phyloP scores from a whole-genome alignment of 2,888 invertebrate species.

The Agonopterix heracliana region DNA sequence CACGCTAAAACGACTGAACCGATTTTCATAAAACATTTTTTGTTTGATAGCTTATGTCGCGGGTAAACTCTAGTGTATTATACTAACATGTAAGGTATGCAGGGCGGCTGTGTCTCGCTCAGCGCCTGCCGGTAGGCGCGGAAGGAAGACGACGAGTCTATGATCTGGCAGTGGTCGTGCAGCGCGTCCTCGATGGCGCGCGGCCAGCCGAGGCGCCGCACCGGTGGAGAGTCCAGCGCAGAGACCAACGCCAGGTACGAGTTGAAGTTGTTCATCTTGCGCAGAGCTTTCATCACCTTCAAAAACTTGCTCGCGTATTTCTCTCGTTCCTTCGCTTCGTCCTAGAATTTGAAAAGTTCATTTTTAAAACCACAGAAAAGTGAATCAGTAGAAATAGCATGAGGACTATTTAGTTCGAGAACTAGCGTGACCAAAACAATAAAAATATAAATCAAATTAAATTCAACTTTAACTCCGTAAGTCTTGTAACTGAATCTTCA shows the following conservation, averaged over 20 bases:
- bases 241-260: slow-evolving; percentile 97
- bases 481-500: too few species aligned
- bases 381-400: too few species aligned
- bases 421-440: background rate
- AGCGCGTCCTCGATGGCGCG: slow-evolving; percentile 93
- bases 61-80: too few species aligned
- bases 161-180: slow-evolving; percentile 95
- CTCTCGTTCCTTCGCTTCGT: slow-evolving; percentile 96
- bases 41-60: too few species aligned
- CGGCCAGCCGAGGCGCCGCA: slow-evolving; percentile 94
- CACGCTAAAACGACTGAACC: too few species aligned
- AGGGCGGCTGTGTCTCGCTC: slow-evolving; percentile 96
- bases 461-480: too few species aligned
- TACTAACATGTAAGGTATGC: slow-evolving; percentile 98
- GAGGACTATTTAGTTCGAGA: too few species aligned
- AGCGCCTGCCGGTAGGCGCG: slow-evolving; percentile 96
- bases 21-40: too few species aligned
- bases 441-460: background rate
- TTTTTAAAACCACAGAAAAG: too few species aligned
- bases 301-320: slow-evolving; percentile 96
- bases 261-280: slow-evolving; percentile 99
- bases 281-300: slow-evolving; percentile 98
- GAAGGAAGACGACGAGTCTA: slow-evolving; percentile 99
- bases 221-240: slow-evolving; percentile 97
- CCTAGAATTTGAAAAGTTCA: slow-evolving; percentile 34